Conservation (phyloP, 2,797 vertebrate species). For the Enteromius thamalakanensis region DNA sequence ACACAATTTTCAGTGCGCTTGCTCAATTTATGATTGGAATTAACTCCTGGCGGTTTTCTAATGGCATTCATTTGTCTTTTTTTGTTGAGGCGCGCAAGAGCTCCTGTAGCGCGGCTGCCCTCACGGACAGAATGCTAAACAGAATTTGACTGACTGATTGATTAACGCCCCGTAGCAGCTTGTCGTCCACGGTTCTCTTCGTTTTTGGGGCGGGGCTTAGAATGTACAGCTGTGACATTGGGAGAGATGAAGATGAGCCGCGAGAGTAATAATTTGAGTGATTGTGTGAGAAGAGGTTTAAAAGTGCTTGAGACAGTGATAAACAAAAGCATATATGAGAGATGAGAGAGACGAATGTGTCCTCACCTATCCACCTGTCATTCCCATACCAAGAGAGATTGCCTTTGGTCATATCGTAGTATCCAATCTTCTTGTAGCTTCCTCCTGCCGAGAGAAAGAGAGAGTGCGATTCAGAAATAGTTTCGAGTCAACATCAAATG, state of each 20-base stretch:
- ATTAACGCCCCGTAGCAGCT: constrained; percentile 58
- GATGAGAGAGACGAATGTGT: constrained; percentile 54
- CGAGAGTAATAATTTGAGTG: constrained; percentile 34
- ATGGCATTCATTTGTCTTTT: constrained; percentile 53
- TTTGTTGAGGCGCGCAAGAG: constrained; percentile 40
- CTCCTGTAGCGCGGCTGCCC: constrained; percentile 35
- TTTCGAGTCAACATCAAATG: constrained; percentile 13
- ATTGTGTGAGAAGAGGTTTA: constrained; percentile 15
- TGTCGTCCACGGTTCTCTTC: constrained; percentile 3
- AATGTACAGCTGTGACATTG: not conserved
- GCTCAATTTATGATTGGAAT: constrained; percentile 62
- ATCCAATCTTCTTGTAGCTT: constrained; percentile 95
- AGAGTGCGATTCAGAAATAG: constrained; percentile 23
- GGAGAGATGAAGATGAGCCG: constrained; percentile 31
- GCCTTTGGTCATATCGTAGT: constrained; percentile 96
- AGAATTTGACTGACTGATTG: constrained; percentile 64
- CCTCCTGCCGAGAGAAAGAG: constrained; percentile 76
- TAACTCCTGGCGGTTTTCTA: constrained; percentile 49
- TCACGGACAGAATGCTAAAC: constrained; percentile 58
- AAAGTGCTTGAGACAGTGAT: constrained; percentile 46
- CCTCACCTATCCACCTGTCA: constrained; percentile 93
- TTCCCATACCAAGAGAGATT: constrained; percentile 94
- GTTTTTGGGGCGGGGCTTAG: constrained; percentile 22
- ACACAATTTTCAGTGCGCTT: constrained; percentile 42
- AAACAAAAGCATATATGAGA: constrained; percentile 49